A percentile compares a stretch with the other conserved stretches of the same genome.
phyloP scores from a whole-genome alignment of 2,888 invertebrate species.

The Scaptomyza reducta region DNA sequence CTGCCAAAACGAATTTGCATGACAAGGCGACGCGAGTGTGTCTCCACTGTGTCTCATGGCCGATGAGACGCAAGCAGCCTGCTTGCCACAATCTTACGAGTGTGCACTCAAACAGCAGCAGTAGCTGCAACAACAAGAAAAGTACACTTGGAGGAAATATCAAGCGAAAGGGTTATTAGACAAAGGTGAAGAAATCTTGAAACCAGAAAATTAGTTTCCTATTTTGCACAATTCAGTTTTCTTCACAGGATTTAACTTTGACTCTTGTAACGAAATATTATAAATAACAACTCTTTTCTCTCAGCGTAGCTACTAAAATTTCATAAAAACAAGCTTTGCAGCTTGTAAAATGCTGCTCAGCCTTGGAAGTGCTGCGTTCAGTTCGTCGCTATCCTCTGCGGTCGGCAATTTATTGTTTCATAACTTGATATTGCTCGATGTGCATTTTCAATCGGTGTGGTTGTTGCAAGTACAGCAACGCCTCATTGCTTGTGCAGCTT shows the following conservation, averaged over 20 bases:
- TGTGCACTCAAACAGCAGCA: constrained; percentile 49
- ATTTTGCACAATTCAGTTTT: too few species aligned
- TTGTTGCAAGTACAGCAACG: constrained; percentile 39
- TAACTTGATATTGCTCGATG: constrained; percentile 65
- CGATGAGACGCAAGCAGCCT: constrained; percentile 45
- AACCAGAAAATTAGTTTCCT: too few species aligned
- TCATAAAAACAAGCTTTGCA: constrained; percentile 70
- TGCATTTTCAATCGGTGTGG: constrained; percentile 36
- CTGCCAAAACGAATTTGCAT: constrained; percentile 76
- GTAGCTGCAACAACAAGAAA: constrained; percentile 16
- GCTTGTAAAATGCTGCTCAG: constrained; percentile 43
- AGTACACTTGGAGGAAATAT: neutral
- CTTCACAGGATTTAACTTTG: too few species aligned
- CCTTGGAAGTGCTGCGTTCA: constrained; percentile 9
- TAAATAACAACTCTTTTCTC: neutral
- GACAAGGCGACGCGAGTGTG: constrained; percentile 66
- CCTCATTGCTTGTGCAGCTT: constrained; percentile 58
- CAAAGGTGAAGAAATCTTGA: too few species aligned
- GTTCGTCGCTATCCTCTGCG: constrained; percentile 27
- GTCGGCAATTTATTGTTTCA: constrained; percentile 70
- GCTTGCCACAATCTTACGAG: constrained; percentile 66
- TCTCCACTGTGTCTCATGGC: constrained; percentile 79
- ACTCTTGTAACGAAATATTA: neutral
- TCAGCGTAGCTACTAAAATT: constrained; percentile 30
- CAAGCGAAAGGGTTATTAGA: neutral